A percentile compares a stretch with the other conserved stretches of the same genome.
phyloP scores from a whole-genome alignment of 2,888 invertebrate genomes.

The Hirtodrosophila trivittata region DNA sequence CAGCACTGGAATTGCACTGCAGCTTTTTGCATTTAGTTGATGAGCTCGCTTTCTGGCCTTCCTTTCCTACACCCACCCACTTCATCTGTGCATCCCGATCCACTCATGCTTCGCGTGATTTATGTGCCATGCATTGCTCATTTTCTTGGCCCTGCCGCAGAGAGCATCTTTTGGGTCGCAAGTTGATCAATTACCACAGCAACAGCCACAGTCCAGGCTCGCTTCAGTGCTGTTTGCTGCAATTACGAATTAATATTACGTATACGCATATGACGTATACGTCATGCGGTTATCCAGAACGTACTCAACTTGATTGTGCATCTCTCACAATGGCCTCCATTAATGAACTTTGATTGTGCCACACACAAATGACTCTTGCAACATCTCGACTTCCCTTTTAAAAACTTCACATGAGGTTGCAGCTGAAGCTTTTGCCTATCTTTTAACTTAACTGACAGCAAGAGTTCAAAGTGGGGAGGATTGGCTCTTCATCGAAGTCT shows the following conservation, averaged over 20 bases:
- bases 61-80: slow-evolving; percentile 9
- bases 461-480: no score
- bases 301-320: slow-evolving; percentile 29
- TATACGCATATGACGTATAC: slow-evolving; percentile 62
- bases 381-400: neutral
- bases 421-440: no score
- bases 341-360: slow-evolving; percentile 63
- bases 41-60: slow-evolving; percentile 52
- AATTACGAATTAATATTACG: slow-evolving; percentile 67
- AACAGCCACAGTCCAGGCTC: slow-evolving; percentile 10
- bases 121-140: slow-evolving; percentile 57
- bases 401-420: neutral
- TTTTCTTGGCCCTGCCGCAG: slow-evolving; percentile 56
- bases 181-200: slow-evolving; percentile 62
- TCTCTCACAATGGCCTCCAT: slow-evolving; percentile 54
- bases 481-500: no score
- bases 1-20: slow-evolving; percentile 32
- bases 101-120: slow-evolving; percentile 38
- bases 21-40: slow-evolving; percentile 73
- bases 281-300: slow-evolving; percentile 43
- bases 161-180: slow-evolving; percentile 47
- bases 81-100: neutral
- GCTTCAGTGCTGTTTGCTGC: slow-evolving; percentile 42
- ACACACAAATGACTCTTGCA: slow-evolving; percentile 38
- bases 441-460: no score